Percentiles rank a stretch among this genome's conserved stretches.
phyloP scores from a whole-genome alignment of 2,797 vertebrate genomes.

The Amazona finschi region DNA sequence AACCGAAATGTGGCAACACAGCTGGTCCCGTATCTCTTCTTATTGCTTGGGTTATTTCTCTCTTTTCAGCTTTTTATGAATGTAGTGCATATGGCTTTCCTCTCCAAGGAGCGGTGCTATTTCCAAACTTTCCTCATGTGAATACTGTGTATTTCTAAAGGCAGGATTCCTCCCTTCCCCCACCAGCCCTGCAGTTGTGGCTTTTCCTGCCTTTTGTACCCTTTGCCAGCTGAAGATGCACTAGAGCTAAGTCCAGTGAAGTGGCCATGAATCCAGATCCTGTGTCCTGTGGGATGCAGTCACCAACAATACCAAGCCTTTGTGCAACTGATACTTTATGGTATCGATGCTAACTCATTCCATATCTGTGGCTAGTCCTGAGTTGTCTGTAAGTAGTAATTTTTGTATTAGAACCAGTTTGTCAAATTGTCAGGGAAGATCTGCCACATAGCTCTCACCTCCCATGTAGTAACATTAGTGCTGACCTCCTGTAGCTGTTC shows the following conservation, averaged over 20 bases:
- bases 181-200: neutral
- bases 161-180: neutral
- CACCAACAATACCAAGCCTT: neutral
- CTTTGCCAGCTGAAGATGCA: neutral
- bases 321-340: neutral
- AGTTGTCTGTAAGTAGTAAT: constrained; percentile 21
- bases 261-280: neutral
- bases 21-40: neutral
- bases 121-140: constrained; percentile 1
- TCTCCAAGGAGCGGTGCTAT: constrained; percentile 34
- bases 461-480: neutral
- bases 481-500: neutral
- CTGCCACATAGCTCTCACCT: neutral
- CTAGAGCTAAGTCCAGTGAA: neutral
- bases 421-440: constrained; percentile 14
- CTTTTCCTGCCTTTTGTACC: neutral
- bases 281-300: neutral
- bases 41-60: neutral
- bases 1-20: neutral
- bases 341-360: neutral
- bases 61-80: constrained; percentile 1
- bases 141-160: neutral
- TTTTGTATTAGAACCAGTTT: constrained; percentile 32
- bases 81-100: neutral
- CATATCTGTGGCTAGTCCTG: neutral